Conservation (phyloP, 1,140 invertebrate genomes). For the Atta colombica region DNA sequence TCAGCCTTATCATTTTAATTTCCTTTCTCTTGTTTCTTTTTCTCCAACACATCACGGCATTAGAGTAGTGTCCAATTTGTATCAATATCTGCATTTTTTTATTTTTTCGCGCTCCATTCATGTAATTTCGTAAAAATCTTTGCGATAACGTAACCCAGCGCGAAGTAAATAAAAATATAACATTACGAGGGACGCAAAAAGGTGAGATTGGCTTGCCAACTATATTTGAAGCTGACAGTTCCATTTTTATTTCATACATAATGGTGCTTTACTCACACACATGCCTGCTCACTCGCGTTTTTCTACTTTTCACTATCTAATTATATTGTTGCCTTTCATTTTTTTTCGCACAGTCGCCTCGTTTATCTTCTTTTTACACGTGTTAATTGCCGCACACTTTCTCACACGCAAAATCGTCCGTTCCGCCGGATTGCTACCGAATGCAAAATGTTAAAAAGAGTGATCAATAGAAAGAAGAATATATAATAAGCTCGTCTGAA, state of each 20-base stretch:
- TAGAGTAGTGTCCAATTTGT: slow-evolving; percentile 36
- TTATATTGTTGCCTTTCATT: slow-evolving; percentile 45
- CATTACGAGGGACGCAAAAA: slow-evolving; percentile 71
- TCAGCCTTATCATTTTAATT: slow-evolving; percentile 15
- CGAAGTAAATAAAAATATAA: slow-evolving; percentile 63
- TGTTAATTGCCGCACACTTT: slow-evolving; percentile 56
- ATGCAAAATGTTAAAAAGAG: slow-evolving; percentile 25
- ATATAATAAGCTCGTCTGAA: slow-evolving; percentile 7
- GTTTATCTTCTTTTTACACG: slow-evolving; percentile 63
- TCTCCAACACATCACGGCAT: not conserved
- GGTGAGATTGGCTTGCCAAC: slow-evolving; percentile 84
- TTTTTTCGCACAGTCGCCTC: slow-evolving; percentile 50
- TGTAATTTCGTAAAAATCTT: slow-evolving; percentile 41
- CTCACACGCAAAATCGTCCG: slow-evolving; percentile 38
- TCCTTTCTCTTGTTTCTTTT: slow-evolving; percentile 29
- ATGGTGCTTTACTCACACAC: slow-evolving; percentile 80
- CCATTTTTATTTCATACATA: slow-evolving; percentile 77
- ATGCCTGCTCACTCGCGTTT: slow-evolving; percentile 64
- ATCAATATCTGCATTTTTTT: slow-evolving; percentile 37
- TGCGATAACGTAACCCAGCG: slow-evolving; percentile 8
- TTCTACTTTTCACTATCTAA: slow-evolving; percentile 51
- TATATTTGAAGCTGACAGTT: slow-evolving; percentile 78
- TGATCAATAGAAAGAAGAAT: slow-evolving; percentile 8
- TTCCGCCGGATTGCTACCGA: slow-evolving; percentile 27
- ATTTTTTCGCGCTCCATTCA: slow-evolving; percentile 16